Conservation (phyloP, 1,140 invertebrate species). For the Helicoverpa zea region DNA sequence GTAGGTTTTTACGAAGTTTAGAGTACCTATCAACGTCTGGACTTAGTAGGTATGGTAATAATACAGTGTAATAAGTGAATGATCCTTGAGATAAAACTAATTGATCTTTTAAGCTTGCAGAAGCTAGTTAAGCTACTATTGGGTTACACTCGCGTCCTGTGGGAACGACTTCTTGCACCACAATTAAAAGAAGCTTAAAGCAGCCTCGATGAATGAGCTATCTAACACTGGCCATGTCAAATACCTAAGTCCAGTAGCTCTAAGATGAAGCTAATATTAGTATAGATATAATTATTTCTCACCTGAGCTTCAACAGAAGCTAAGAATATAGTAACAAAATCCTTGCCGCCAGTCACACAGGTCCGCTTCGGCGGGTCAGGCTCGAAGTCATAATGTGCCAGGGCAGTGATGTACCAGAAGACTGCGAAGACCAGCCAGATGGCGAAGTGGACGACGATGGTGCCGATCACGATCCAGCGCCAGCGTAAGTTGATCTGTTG, state of each 20-base stretch:
- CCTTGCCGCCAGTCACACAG: conserved; percentile 79
- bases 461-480: conserved; percentile 82
- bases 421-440: conserved; percentile 82
- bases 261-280: too few relatives aligned
- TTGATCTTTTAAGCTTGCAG: too few relatives aligned
- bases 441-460: conserved; percentile 76
- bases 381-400: conserved; percentile 82
- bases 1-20: not conserved
- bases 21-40: too few relatives aligned
- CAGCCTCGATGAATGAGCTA: too few relatives aligned
- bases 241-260: too few relatives aligned
- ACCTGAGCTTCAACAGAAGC: conserved; percentile 83
- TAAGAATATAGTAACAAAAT: conserved; percentile 81
- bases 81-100: not conserved
- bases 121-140: too few relatives aligned
- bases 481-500: conserved; percentile 80
- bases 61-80: too few relatives aligned
- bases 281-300: not conserved
- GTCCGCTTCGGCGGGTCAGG: conserved; percentile 73
- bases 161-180: too few relatives aligned
- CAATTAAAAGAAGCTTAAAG: too few relatives aligned
- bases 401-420: conserved; percentile 82
- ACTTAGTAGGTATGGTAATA: too few relatives aligned
- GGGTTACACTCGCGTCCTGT: too few relatives aligned
- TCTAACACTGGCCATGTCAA: too few relatives aligned